These are phyloP conservation scores for Lophochroa leadbeateri DNA, from an alignment of 2,113 vertebrate species.

Conservation along the genomic window DNA sequence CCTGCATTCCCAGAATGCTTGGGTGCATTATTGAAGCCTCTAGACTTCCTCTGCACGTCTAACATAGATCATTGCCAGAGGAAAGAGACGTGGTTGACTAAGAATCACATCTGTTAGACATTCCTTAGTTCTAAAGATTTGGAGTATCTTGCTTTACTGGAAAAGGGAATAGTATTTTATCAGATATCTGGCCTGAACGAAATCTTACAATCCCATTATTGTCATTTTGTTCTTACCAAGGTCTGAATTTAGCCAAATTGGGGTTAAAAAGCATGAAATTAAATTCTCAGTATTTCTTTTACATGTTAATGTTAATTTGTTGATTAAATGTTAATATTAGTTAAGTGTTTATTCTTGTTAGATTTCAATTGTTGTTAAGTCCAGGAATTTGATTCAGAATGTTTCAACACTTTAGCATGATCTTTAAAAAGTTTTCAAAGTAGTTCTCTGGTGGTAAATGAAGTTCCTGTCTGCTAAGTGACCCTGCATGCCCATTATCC, in stretches of 20 bases:
- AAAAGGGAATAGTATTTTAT: background rate
- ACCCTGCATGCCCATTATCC: background rate
- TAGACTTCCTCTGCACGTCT: background rate
- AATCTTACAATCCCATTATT: background rate
- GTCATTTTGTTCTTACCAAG: background rate
- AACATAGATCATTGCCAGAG: background rate
- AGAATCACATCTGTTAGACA: background rate
- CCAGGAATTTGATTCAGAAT: background rate
- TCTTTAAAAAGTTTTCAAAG: background rate
- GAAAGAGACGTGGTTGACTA: background rate
- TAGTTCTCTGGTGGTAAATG: background rate
- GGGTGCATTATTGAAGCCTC: background rate
- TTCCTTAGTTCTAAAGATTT: background rate
- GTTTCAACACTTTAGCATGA: background rate
- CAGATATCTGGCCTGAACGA: background rate
- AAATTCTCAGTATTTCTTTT: background rate
- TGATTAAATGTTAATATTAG: background rate
- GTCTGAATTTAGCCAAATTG: background rate
- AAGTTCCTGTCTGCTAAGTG: background rate
- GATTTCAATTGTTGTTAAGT: background rate
- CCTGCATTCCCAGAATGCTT: background rate
- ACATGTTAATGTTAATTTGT: background rate
- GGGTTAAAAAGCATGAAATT: background rate
- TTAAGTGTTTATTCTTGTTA: background rate
- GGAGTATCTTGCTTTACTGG: background rate